These are phyloP conservation scores for Mus pahari DNA, from an alignment of 2,113 vertebrate species.

Conservation along the genomic window DNA sequence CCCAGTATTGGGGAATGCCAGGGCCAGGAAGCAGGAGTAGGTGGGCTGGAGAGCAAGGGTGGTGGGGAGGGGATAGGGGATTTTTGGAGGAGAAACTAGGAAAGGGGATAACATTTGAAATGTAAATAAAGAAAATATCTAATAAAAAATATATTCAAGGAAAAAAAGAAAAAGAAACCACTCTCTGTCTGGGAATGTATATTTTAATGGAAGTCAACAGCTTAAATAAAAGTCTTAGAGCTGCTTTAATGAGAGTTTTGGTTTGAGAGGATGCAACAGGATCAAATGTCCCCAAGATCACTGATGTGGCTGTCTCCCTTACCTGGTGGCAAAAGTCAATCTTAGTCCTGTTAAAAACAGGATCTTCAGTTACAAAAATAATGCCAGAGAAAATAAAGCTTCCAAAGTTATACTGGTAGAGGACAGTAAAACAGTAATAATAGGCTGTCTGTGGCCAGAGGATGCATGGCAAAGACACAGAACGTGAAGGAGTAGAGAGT, in stretches of 20 bases:
- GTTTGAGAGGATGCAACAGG: background rate
- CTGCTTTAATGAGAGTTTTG: conserved; percentile 48
- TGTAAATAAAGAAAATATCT: too few relatives aligned
- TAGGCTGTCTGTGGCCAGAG: background rate
- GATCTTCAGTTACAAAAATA: conserved; percentile 32
- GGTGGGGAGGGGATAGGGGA: too few relatives aligned
- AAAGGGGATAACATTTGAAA: too few relatives aligned
- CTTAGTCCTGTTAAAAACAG: background rate
- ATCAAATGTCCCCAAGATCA: conserved; percentile 35
- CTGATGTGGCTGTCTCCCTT: background rate
- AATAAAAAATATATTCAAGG: too few relatives aligned
- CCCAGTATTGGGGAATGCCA: too few relatives aligned
- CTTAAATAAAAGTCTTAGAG: conserved; percentile 55
- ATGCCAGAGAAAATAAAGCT: conserved; percentile 24
- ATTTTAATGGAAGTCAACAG: conserved; percentile 59
- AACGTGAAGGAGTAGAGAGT: background rate
- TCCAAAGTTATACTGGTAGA: background rate
- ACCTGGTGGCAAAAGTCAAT: conserved; percentile 47
- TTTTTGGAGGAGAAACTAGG: too few relatives aligned
- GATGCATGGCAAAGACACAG: background rate
- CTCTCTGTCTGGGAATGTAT: conserved; percentile 39
- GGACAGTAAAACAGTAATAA: background rate
- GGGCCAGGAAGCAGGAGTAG: too few relatives aligned
- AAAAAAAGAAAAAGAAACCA: background rate
- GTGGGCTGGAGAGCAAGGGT: too few relatives aligned